Conservation (phyloP, 2,888 invertebrate genomes). For the Amiota minor region DNA sequence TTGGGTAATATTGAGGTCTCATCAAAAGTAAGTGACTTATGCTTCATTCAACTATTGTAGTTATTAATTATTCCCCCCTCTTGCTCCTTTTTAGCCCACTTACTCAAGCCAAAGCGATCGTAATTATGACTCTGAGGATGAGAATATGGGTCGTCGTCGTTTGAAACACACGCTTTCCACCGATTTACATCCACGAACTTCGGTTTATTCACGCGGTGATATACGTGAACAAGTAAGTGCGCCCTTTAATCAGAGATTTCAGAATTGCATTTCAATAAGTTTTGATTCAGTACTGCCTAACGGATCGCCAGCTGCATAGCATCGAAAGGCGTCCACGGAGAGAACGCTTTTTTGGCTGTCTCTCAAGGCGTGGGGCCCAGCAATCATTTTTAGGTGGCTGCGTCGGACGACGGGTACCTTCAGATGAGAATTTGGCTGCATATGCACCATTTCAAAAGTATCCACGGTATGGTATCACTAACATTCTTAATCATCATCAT, state of each 20-base stretch:
- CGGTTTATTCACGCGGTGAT: conserved; percentile 85
- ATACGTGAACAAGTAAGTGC: conserved; percentile 84
- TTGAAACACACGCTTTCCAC: conserved; percentile 76
- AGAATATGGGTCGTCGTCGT: conserved; percentile 82
- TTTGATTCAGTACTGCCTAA: conserved; percentile 85
- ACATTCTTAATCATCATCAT: neutral
- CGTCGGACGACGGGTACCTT: conserved; percentile 88
- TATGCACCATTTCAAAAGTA: conserved; percentile 87
- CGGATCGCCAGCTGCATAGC: conserved; percentile 86
- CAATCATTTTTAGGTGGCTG: conserved; percentile 87
- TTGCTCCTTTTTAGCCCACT: conserved; percentile 48
- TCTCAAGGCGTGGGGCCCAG: conserved; percentile 77
- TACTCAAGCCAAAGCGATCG: conserved; percentile 73
- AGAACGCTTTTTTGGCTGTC: conserved; percentile 86
- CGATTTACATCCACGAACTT: conserved; percentile 71
- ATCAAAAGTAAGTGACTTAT: conserved; percentile 64
- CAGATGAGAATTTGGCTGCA: conserved; percentile 90
- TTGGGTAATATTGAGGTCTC: conserved; percentile 73
- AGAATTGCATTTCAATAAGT: neutral
- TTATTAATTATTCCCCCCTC: neutral
- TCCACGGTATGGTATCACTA: conserved; percentile 76
- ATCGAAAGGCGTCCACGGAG: conserved; percentile 80
- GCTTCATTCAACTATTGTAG: neutral
- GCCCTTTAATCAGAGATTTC: neutral
- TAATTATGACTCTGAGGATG: conserved; percentile 87